These are phyloP conservation scores for Megaleporinus macrocephalus DNA, from an alignment of 2,113 vertebrate genomes.

Conservation along the genomic window DNA sequence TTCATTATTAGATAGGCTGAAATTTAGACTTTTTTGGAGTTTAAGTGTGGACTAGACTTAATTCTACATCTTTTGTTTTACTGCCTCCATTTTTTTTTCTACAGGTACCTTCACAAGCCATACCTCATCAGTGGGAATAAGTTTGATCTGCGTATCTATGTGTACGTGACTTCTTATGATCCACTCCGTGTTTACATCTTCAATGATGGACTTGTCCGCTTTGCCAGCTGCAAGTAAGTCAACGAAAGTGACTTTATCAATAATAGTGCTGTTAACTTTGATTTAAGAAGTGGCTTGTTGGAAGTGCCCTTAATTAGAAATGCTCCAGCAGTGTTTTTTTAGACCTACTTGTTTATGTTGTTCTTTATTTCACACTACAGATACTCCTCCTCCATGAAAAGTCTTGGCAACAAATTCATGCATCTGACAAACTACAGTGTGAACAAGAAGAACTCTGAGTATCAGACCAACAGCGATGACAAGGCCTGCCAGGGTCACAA, in stretches of 20 bases:
- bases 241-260: not conserved
- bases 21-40: not conserved
- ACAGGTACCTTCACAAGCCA: slow-evolving; percentile 95
- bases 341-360: too few species aligned
- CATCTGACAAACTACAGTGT: slow-evolving; percentile 99
- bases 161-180: slow-evolving; percentile 93
- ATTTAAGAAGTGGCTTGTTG: too few species aligned
- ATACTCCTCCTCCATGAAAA: slow-evolving; percentile 96
- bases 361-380: slow-evolving; percentile 64
- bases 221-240: slow-evolving; percentile 97
- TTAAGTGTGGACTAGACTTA: not conserved
- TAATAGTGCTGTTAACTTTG: too few species aligned
- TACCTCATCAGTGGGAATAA: slow-evolving; percentile 98
- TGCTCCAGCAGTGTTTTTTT: not conserved
- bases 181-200: slow-evolving; percentile 95
- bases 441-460: slow-evolving; percentile 93
- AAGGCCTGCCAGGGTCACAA: slow-evolving; percentile 97
- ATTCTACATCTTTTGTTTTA: not conserved
- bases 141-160: slow-evolving; percentile 96
- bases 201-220: slow-evolving; percentile 94
- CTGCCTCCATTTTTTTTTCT: not conserved
- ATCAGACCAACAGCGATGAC: slow-evolving; percentile 89
- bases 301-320: not conserved
- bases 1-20: not conserved
- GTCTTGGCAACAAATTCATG: slow-evolving; percentile 94